Evolutionary conservation across 2,113 vertebrate species (phyloP), one percentile per base, ranked within the genome.

Genomic region (Cheilinus undulatus): DNA sequence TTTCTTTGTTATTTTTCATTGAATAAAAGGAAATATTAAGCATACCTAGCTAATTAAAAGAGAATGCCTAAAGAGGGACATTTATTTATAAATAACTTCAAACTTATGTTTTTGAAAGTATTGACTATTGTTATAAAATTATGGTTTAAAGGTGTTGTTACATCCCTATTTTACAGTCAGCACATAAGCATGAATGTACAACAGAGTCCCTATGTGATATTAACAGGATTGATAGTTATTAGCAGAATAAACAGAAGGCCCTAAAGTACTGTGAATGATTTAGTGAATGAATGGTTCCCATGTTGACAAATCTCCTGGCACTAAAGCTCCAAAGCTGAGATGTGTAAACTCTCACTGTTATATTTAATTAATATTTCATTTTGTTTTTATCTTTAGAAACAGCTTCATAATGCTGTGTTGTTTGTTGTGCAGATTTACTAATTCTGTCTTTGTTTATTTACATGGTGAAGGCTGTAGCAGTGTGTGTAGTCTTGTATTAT

Each of bases 241-340:
- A 76, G 43, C 52, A 77, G 60, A 19, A 78, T 73, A 69, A 80
- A 76, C 75, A 80, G 66, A 80, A 69, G 72, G 73, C 32, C 50
- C 46, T 65, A 32, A 62, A 82, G 67, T 48, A 43, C 40, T 53
- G 65, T 42, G 72, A 46, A 66, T 26, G n/a, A 80, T 56, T 76
- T 65, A 59, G 32, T 40, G 40, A 62, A 50, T 83, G 23, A 19
- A 13, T 49, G 11, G 36, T 38, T 80, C 36, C 56, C 62, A 9
- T 45, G 40, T 52, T 45, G 27, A 49, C 38, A 68, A 40, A 82
- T 80, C 48, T 73, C 60, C 27, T 27, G 24, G 20, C 40, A 8
- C 20, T 28, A 5, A 27, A 14, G 32, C 56, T 52, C 20, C 26
- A 5, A 27, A 14, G 27, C 57, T 48, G 14, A 65, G 48, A 40